These are phyloP conservation scores for Subanguina moxae DNA, from an alignment of 1,140 invertebrate genomes.

Conservation along the genomic window DNA sequence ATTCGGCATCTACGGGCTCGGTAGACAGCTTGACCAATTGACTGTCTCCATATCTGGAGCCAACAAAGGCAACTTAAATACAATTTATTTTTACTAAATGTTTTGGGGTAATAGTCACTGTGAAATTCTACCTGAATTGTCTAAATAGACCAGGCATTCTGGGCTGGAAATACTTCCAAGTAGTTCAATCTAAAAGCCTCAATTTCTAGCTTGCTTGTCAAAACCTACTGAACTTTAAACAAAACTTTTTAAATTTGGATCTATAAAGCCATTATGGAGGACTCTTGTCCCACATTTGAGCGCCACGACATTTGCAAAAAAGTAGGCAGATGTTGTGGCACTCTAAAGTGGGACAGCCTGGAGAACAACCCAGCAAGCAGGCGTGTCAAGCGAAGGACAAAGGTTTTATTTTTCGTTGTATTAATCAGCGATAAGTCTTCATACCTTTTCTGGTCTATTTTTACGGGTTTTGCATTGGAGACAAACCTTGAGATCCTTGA, in stretches of 20 bases:
- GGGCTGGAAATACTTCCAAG: slow-evolving; percentile 85
- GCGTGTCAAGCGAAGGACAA: too few species aligned
- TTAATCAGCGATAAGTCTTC: background rate
- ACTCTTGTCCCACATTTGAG: too few species aligned
- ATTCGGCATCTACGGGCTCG: slow-evolving; percentile 74
- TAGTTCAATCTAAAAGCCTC: slow-evolving; percentile 41
- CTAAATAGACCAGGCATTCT: slow-evolving; percentile 95
- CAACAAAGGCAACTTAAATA: slow-evolving; percentile 83
- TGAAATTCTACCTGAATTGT: slow-evolving; percentile 69
- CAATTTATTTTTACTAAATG: slow-evolving; percentile 1
- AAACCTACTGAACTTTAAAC: too few species aligned
- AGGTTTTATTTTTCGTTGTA: too few species aligned
- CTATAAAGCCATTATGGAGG: too few species aligned
- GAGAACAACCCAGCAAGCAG: too few species aligned
- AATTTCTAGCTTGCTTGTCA: background rate
- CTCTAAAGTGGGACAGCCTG: too few species aligned
- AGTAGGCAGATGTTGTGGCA: too few species aligned
- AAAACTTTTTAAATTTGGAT: too few species aligned
- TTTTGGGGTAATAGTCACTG: background rate
- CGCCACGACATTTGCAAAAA: too few species aligned
- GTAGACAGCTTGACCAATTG: slow-evolving; percentile 86
- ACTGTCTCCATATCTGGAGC: slow-evolving; percentile 90
- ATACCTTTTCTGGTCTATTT: too few species aligned
- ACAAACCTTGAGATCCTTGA: slow-evolving; percentile 29
- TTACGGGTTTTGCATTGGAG: too few species aligned